Base-by-base conservation (phyloP, 2,113 vertebrate species). In the Macaca mulatta region DNA sequence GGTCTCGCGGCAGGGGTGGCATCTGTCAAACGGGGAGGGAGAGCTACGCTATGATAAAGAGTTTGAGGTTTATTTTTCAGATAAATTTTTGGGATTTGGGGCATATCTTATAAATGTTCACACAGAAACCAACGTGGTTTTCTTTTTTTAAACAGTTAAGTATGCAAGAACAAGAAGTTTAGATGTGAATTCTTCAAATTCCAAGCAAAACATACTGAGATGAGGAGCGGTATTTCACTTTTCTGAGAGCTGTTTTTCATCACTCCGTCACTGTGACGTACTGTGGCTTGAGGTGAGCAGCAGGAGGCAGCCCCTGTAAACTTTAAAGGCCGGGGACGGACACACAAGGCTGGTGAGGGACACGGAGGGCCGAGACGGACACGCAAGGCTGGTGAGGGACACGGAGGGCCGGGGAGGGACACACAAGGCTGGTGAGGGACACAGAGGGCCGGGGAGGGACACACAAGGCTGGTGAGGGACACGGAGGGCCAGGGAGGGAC, bases 401-500 rank as follows among this genome's bases (percentile, higher is more conserved):
- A 50, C 12, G 0, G 11, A 50, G 12, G 48, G 48, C 48, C 12
- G 48, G 48, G 9, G 12, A 50, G 12, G 48, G 48, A 52, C 50
- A 11, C 14, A 0, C 13, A 16, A 52, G 50, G 50, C 50, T 4
- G 11, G 50, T 1, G 50, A 52, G 50, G 50, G 14, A 16, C 50
- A 52, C 1, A 0, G 50, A 52, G 50, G 50, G 14, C 50, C 4
- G 1, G 1, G 14, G 4, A 50, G 50, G 50, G 14, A 16, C 50
- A 50, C 0, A 1, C 1, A 50, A 50, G 50, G 13, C 3, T 40
- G 3, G 52, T 5, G 17, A 55, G 52, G 52, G 1, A 1, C 17
- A 55, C 5, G 0, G 52, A 52, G 17, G 52, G 5, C 52, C 1
- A 0, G 5, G 17, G 6, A 55, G 17, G 52, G 1, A 2, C 52